Percentiles rank a stretch among this genome's conserved stretches.
These are phyloP conservation scores for Eupithecia subumbrata DNA, from an alignment of 2,888 invertebrate genomes.

Conservation along the genomic window DNA sequence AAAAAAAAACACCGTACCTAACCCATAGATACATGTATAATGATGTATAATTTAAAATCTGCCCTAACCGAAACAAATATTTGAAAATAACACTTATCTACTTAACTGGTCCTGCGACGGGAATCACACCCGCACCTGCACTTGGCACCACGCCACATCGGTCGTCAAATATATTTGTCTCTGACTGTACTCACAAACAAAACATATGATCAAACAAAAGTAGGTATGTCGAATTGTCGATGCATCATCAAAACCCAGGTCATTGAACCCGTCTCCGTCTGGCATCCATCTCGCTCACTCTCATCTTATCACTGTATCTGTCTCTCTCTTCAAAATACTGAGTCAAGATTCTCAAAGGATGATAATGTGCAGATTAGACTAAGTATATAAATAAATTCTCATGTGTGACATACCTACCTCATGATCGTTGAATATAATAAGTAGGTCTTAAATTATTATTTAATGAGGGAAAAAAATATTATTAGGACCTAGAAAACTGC, in stretches of 20 bases:
- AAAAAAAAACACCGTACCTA: too few relatives aligned
- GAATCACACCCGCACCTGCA: too few relatives aligned
- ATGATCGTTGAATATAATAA: too few relatives aligned
- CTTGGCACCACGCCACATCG: too few relatives aligned
- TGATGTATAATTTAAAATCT: too few relatives aligned
- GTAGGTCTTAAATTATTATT: too few relatives aligned
- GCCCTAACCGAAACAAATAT: too few relatives aligned
- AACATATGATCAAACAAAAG: slow-evolving; percentile 28
- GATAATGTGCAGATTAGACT: slow-evolving; percentile 22
- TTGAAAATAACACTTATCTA: too few relatives aligned
- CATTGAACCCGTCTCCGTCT: slow-evolving; percentile 42
- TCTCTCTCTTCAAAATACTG: slow-evolving; percentile 38
- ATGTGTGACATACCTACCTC: background rate
- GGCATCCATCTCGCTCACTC: slow-evolving; percentile 39
- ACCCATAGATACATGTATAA: too few relatives aligned
- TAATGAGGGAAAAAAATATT: too few relatives aligned
- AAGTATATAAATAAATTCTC: slow-evolving; percentile 17
- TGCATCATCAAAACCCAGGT: slow-evolving; percentile 43
- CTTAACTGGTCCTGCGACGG: too few relatives aligned
- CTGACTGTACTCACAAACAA: background rate
- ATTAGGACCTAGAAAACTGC: too few relatives aligned
- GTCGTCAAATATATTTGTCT: background rate
- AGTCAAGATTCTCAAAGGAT: slow-evolving; percentile 33
- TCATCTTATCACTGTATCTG: slow-evolving; percentile 39
- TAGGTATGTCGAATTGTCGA: slow-evolving; percentile 35